Base-by-base conservation (phyloP, 2,113 vertebrate genomes). In the Sebastes fasciatus region DNA sequence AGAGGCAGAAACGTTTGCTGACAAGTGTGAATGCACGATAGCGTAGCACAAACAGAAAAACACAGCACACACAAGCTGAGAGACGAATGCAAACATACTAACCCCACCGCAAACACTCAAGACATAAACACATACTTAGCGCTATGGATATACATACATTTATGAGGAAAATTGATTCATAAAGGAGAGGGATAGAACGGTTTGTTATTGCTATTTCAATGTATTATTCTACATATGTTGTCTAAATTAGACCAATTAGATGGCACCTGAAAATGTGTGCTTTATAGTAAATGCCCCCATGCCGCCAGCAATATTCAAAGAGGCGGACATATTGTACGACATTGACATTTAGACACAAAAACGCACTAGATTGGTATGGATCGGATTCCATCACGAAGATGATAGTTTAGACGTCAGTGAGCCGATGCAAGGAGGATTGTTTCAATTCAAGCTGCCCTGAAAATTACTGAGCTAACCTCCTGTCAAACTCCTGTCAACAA, bases 1-100 rank as follows among this genome's bases (percentile, higher is more conserved):
- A 80, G 54, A 73, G 8, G 23, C 64, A 17, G 21, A 54, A 57
- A 79, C 2, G 2, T 78, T 66, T 61, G 65, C 52, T 46, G 80
- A 48, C 66, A 65, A 76, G 52, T 21, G 49, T 62, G 75, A 76
- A 79, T n/a, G 55, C 58, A 43, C 11, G 8, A 42, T n/a, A 34
- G 40, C 19, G 21, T 17, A 4, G 43, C 64, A 81, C 79, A 85
- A 70, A 70, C 43, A 78, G 58, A 67, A 74, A 26, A 4, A 21
- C 57, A 74, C 46, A 74, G 42, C 14, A 65, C 23, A 83, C 76
- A 61, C 55, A 79, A 54, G 54, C 80, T 55, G 60, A 79, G 68
- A 62, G 45, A 54, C 34, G 66, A 62, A 80, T n/a, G 48, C 60
- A 85, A 89, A 86, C 51, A 86, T 6, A 9, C 54, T 52, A 85